Percentiles rank a stretch among this genome's conserved stretches.
Conservation (phyloP, 2,888 invertebrate genomes). For the Dryocosmus kuriphilus region DNA sequence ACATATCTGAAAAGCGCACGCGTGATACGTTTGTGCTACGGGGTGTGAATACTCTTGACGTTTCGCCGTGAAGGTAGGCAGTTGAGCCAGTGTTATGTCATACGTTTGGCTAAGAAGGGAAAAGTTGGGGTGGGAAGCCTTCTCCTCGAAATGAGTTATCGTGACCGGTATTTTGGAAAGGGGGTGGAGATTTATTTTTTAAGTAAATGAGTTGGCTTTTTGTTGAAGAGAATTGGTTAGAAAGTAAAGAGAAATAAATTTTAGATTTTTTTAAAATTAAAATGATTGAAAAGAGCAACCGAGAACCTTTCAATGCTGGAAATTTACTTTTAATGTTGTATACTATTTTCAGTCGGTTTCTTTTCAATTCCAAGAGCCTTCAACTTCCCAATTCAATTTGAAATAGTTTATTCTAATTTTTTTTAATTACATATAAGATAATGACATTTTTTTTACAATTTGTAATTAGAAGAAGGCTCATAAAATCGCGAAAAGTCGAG, state of each 20-base stretch:
- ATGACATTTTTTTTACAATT: neutral
- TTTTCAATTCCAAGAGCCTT: too few relatives aligned
- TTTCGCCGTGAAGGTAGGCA: neutral
- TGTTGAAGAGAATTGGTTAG: too few relatives aligned
- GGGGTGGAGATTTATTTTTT: neutral
- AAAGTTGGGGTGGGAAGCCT: neutral
- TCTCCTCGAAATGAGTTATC: neutral
- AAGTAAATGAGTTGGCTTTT: too few relatives aligned
- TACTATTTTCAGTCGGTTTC: too few relatives aligned
- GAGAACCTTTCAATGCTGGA: too few relatives aligned
- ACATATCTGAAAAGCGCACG: slow-evolving; percentile 32
- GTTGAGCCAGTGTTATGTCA: neutral
- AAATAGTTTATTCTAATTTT: too few relatives aligned
- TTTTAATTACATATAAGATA: too few relatives aligned
- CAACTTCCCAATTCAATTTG: too few relatives aligned
- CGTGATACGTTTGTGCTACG: slow-evolving; percentile 4
- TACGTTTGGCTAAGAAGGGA: neutral
- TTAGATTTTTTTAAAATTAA: too few relatives aligned
- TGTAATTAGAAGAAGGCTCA: slow-evolving; percentile 9
- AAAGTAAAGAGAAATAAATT: too few relatives aligned
- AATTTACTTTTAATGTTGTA: too few relatives aligned
- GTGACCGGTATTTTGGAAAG: neutral
- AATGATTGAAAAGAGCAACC: too few relatives aligned
- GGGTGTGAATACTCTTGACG: slow-evolving; percentile 21
- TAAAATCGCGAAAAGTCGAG: slow-evolving; percentile 16